A percentile compares a stretch with the other conserved stretches of the same genome.
Conservation (phyloP, 2,888 invertebrate genomes). For the Chloroclysta siterata region DNA sequence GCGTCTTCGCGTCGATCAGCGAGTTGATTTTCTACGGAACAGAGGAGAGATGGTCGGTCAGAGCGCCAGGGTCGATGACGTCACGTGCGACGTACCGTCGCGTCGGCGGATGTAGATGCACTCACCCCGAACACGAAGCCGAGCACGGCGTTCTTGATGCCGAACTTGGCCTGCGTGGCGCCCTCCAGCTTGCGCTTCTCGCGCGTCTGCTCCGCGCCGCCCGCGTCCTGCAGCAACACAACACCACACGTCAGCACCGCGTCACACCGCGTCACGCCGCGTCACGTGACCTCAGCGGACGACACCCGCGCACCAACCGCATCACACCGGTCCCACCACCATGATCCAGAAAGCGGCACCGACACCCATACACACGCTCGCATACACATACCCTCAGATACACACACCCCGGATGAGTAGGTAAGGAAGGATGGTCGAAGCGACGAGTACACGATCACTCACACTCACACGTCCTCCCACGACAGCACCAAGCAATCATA, state of each 20-base stretch:
- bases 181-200: constrained; percentile 92
- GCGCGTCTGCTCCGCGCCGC: constrained; percentile 77
- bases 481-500: not conserved
- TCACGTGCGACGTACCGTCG: not conserved
- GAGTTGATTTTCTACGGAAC: constrained; percentile 91
- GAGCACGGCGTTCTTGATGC: constrained; percentile 91
- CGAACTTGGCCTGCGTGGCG: constrained; percentile 86
- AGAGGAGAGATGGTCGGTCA: constrained; percentile 28
- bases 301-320: constrained; percentile 43
- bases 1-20: constrained; percentile 91
- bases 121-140: constrained; percentile 94
- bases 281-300: too few relatives aligned
- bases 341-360: constrained; percentile 36
- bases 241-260: constrained; percentile 55
- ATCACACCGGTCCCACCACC: constrained; percentile 44
- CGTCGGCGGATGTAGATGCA: constrained; percentile 42
- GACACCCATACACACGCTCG: constrained; percentile 29
- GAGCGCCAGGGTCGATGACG: constrained; percentile 16
- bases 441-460: constrained; percentile 11
- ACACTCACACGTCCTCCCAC: not conserved
- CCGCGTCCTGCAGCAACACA: constrained; percentile 65
- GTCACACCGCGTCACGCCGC: too few relatives aligned
- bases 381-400: constrained; percentile 23
- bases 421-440: constrained; percentile 17
- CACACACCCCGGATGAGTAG: constrained; percentile 16